These are phyloP conservation scores for Dryas iulia DNA, from an alignment of 1,140 invertebrate species.

Conservation along the genomic window DNA sequence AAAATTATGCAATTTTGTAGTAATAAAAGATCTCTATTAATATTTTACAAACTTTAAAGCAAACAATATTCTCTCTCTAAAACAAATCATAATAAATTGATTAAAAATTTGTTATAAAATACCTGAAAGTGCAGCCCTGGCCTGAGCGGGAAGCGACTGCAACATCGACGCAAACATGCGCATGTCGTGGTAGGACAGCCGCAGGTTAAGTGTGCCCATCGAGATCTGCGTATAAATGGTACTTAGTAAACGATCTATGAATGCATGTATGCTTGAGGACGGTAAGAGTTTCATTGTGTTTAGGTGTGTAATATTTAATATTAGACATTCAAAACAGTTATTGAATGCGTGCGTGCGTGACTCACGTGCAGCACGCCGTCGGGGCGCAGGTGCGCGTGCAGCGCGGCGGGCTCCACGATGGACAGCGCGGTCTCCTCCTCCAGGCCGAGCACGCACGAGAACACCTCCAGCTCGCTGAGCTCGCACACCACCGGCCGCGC, in stretches of 20 bases:
- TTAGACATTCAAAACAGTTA: too few relatives aligned
- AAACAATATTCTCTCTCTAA: too few relatives aligned
- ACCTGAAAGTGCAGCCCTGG: slow-evolving; percentile 81
- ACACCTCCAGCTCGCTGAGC: slow-evolving; percentile 94
- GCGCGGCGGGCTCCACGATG: slow-evolving; percentile 96
- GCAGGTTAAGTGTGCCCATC: slow-evolving; percentile 88
- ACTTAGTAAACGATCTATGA: background rate
- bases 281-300: too few relatives aligned
- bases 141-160: slow-evolving; percentile 91
- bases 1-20: too few relatives aligned
- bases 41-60: too few relatives aligned
- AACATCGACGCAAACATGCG: slow-evolving; percentile 94
- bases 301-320: too few relatives aligned
- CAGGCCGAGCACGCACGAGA: slow-evolving; percentile 94
- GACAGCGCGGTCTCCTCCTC: slow-evolving; percentile 97
- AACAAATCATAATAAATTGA: too few relatives aligned
- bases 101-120: slow-evolving; percentile 4
- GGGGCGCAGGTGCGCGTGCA: slow-evolving; percentile 84
- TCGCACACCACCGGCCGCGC: slow-evolving; percentile 92
- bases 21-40: too few relatives aligned
- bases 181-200: slow-evolving; percentile 96
- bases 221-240: slow-evolving; percentile 67
- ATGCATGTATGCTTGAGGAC: background rate
- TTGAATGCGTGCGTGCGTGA: background rate
- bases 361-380: slow-evolving; percentile 66